Base-by-base conservation (phyloP, 2,888 invertebrate species). In the Pollenia labialis region DNA sequence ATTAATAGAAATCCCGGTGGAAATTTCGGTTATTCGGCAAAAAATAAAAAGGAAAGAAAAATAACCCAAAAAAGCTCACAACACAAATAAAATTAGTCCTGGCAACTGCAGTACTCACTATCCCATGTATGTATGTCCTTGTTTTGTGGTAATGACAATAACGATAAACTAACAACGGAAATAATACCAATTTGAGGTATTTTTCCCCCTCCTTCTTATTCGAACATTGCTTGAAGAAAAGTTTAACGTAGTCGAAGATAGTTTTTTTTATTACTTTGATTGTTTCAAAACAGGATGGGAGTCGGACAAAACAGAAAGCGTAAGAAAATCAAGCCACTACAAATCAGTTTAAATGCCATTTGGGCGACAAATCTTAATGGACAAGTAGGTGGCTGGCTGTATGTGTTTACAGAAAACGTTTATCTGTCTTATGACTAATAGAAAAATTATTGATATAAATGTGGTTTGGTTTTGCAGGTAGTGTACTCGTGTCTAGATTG, bases 161-260 rank as follows among this genome's bases (percentile, higher is more conserved):
- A 71, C 83, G 77, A 42, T 77, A 64, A 71, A 77, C 56, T 76
- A 42, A 52, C 48, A 64, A 62, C 62, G 83, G 56, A 77, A 64
- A 77, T 83, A 77, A 77, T 71, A 66, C 71, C 76, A 77, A 83
- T 71, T 71, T 64, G 11, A 50, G 18, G 14, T 64, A 40, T 82
- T 46, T 46, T n/a, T 44, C 40, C 11, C 11, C n/a, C 7, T 9
- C 14, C 14, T 48, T 69, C 0, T 60, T 52, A 16, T 52, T 42
- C 11, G 10, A 32, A 4, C n/a, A 12, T 52, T 23, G 12, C 16
- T 54, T 62, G 23, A 56, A 44, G 7, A 62, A 62, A 77, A 14
- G 40, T 68, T 77, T 12, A 32, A 18, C 12, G n/a, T 14, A 2
- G n/a, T 50, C 11, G 44, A 6, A 32, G 32, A 32, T 23, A 23